Evolutionary conservation across 2,113 vertebrate species (phyloP).

Genomic region (Oryzias woworae): DNA sequence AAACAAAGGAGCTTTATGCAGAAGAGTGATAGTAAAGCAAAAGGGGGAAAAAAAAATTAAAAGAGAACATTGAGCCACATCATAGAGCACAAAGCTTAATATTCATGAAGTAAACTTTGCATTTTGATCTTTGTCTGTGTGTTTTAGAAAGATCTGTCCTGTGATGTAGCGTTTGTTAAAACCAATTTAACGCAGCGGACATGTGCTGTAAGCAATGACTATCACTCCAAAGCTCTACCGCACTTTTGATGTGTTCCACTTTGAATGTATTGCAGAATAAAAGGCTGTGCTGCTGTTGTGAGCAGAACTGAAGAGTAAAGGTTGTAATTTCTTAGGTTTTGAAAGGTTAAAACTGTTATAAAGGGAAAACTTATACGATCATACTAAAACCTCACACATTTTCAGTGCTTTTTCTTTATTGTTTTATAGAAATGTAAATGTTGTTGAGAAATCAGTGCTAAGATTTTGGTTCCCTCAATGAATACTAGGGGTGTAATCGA

Average conservation of each 20-base stretch:
- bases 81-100: slow-evolving; percentile 25
- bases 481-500: no score
- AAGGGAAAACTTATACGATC: background rate
- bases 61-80: slow-evolving; percentile 19
- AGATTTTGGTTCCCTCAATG: no score
- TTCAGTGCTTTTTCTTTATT: no score
- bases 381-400: background rate
- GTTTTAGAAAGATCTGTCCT: slow-evolving; percentile 31
- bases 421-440: no score
- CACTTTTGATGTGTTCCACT: slow-evolving; percentile 24
- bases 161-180: slow-evolving; percentile 48
- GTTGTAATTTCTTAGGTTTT: background rate
- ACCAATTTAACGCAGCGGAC: slow-evolving; percentile 36
- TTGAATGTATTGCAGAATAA: slow-evolving; percentile 13
- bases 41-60: slow-evolving; percentile 9
- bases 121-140: slow-evolving; percentile 26
- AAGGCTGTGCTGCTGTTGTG: background rate
- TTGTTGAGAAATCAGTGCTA: no score
- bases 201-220: slow-evolving; percentile 21
- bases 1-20: slow-evolving; percentile 33
- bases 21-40: slow-evolving; percentile 35
- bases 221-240: slow-evolving; percentile 17
- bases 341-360: background rate
- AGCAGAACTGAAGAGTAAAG: slow-evolving; percentile 1
- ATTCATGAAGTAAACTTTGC: slow-evolving; percentile 26